Evolutionary conservation across 2,797 vertebrate species (phyloP), one percentile per base, ranked within the genome.

Genomic region (Oreortyx pictus): DNA sequence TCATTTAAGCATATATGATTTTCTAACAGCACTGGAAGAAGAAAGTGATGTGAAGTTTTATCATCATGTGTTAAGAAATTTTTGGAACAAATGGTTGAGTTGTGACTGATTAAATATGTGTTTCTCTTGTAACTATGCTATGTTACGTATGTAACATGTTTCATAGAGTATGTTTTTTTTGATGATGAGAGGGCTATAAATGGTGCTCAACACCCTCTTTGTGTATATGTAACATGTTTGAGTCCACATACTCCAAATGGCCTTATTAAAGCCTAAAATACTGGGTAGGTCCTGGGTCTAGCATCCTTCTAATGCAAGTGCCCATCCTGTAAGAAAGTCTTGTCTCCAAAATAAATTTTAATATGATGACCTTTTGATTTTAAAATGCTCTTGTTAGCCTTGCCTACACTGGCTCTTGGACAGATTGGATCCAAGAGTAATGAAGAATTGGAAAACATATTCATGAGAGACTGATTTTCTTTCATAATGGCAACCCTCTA

Each of bases 361-460:
- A 49, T 44, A 61, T 25, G 41, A 25, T 57, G 15, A 79, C 24
- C 19, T 81, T 82, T 61, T 35, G 11, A 11, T 73, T 79, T 43
- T 4, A 60, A 68, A 83, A 68, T 77, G 1, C 33, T 37, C 14
- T 49, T 50, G 16, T 41, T 90, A 56, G 47, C 56, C 33, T 86
- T 76, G n/a, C 60, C 19, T 49, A 27, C 14, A 12, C 14, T 70
- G 43, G 37, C 27, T 56, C 29, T 16, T 76, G 50, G 18, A 33
- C 25, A 66, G 31, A 7, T 81, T 88, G 90, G 85, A 89, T 92
- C 64, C 31, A 68, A 86, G 64, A 73, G 75, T 47, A 70, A 74
- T 14, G 43, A 74, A 70, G 25, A 72, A 9, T 11, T 37, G 18
- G 24, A 82, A 92, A 88, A 29, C 17, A 19, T 84, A 86, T 93